These are phyloP conservation scores for Brachionus rubens DNA, from an alignment of 1,140 invertebrate genomes.

Conservation along the genomic window DNA sequence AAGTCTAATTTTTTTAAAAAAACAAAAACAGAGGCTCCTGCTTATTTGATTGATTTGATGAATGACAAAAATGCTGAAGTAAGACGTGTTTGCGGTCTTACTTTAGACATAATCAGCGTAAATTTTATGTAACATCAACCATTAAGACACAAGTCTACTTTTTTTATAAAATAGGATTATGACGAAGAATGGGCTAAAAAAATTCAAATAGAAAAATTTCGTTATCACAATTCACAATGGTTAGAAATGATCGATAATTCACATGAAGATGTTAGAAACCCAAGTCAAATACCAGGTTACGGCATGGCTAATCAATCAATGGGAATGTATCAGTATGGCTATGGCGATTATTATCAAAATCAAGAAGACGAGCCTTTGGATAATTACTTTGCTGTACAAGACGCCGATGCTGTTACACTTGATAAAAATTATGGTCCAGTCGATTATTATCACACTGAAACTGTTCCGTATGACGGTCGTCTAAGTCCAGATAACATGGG, in stretches of 20 bases:
- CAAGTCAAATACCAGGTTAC: no score
- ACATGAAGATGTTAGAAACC: constrained; percentile 2
- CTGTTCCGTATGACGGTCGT: constrained; percentile 18
- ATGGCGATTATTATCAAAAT: not conserved
- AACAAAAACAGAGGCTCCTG: constrained; percentile 75
- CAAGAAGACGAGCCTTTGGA: constrained; percentile 1
- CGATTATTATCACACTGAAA: constrained; percentile 26
- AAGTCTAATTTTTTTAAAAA: constrained; percentile 57
- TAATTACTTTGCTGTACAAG: constrained; percentile 16
- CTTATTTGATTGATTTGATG: constrained; percentile 94
- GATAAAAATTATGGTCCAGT: not conserved
- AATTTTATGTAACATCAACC: no score
- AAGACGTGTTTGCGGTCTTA: constrained; percentile 82
- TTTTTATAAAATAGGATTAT: constrained; percentile 66
- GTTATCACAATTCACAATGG: constrained; percentile 95
- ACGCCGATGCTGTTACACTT: not conserved
- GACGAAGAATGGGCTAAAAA: constrained; percentile 83
- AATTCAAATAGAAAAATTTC: constrained; percentile 89
- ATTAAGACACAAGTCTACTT: no score
- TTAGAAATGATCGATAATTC: constrained; percentile 78
- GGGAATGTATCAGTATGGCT: not conserved
- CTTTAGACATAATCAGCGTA: constrained; percentile 83
- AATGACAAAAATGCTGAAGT: constrained; percentile 92
- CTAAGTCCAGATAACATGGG: constrained; percentile 23
- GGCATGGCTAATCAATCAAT: not conserved